Percentiles rank a stretch among this genome's conserved stretches.
These are phyloP conservation scores for Hoplodrina ambigua DNA, from an alignment of 2,888 invertebrate species.

Conservation along the genomic window DNA sequence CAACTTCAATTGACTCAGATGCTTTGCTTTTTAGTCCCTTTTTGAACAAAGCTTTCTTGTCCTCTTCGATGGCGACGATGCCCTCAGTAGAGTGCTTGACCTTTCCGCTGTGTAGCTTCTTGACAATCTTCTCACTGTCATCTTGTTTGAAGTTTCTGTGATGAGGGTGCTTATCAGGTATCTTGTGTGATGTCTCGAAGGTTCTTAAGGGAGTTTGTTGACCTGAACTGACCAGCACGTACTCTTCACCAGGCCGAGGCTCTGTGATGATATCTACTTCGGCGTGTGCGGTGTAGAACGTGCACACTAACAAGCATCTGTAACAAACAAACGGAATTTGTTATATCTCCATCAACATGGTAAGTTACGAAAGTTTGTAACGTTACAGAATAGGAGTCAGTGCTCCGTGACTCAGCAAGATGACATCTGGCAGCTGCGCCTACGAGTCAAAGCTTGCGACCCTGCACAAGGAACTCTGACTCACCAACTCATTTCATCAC, in stretches of 20 bases:
- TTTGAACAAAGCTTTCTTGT: conserved; percentile 80
- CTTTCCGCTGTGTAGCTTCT: conserved; percentile 82
- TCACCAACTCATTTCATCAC: conserved; percentile 82
- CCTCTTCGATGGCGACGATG: conserved; percentile 87
- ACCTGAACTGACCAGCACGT: conserved; percentile 91
- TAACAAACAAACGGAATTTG: conserved; percentile 76
- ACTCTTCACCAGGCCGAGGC: conserved; percentile 92
- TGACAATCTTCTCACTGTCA: conserved; percentile 87
- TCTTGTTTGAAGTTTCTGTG: conserved; percentile 76
- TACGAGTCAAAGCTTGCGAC: conserved; percentile 70
- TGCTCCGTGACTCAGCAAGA: conserved; percentile 83
- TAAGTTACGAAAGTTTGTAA: conserved; percentile 74
- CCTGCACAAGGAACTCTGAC: conserved; percentile 77
- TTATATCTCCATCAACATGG: conserved; percentile 64
- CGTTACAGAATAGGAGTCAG: conserved; percentile 73
- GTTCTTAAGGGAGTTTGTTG: conserved; percentile 85
- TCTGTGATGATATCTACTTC: conserved; percentile 92
- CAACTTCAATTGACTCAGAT: conserved; percentile 86
- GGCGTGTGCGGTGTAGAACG: conserved; percentile 81
- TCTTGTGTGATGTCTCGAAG: conserved; percentile 94
- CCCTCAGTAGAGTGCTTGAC: conserved; percentile 83
- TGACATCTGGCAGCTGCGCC: conserved; percentile 81
- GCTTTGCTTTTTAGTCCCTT: conserved; percentile 83
- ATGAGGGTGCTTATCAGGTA: conserved; percentile 88
- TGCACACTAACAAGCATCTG: conserved; percentile 89